Percentiles rank a stretch among this genome's conserved stretches.
phyloP scores from a whole-genome alignment of 2,113 vertebrate genomes.

The Danionella cerebrum region DNA sequence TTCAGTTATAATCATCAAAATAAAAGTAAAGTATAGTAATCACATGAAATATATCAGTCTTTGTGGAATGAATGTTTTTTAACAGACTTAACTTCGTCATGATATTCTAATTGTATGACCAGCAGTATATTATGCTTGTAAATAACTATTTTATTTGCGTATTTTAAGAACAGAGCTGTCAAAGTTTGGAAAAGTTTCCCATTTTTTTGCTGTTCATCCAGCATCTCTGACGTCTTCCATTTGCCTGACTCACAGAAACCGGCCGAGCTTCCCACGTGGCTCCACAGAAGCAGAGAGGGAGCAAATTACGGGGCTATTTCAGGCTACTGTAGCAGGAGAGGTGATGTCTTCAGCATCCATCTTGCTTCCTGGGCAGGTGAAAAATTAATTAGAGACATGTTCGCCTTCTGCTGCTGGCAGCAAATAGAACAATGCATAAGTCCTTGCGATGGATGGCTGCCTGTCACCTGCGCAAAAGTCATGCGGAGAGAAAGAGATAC shows the following conservation, averaged over 20 bases:
- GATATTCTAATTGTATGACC: too few species aligned
- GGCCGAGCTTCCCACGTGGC: background rate
- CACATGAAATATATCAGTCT: too few species aligned
- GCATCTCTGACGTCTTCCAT: background rate
- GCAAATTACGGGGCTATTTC: conserved; percentile 18
- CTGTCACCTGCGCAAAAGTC: conserved; percentile 9
- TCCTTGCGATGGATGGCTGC: conserved; percentile 11
- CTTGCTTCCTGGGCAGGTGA: conserved; percentile 6
- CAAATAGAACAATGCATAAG: conserved; percentile 9
- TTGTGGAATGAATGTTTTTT: too few species aligned
- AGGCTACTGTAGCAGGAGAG: conserved; percentile 1
- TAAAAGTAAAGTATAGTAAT: too few species aligned
- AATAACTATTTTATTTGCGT: too few species aligned
- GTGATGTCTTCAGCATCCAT: conserved; percentile 11
- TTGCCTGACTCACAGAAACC: background rate
- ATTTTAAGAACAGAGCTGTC: too few species aligned
- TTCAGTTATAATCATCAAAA: too few species aligned
- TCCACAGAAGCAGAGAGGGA: background rate
- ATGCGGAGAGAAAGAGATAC: background rate
- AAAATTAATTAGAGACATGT: conserved; percentile 20
- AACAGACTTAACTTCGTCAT: too few species aligned
- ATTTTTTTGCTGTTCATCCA: background rate
- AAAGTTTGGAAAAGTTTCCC: background rate
- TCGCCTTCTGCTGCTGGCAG: background rate
- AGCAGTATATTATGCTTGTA: too few species aligned